Base-by-base conservation (phyloP, 1,140 invertebrate genomes). In the Zophobas morio region DNA sequence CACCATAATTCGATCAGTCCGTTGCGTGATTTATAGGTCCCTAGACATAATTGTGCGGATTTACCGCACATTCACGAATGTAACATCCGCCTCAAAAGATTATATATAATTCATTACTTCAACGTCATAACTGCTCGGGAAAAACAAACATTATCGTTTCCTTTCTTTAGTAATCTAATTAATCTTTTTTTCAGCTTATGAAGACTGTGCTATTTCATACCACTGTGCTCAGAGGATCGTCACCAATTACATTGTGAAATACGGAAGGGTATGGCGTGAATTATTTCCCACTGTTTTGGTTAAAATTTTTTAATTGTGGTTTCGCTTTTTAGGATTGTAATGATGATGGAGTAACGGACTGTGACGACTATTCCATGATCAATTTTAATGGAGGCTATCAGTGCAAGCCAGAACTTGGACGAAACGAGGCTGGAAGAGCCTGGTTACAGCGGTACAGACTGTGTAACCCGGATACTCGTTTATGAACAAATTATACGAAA, bases 281-380 rank as follows among this genome's bases (percentile, higher is more conserved):
- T 20, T 20, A 20, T 20, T 20, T 20, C 20, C 20, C 20, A 20
- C 20, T 20, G 20, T 20, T 20, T 20, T 20, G 20, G 20, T 20
- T 20, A 20, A 20, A 20, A 20, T 20, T 20, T 20, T 20, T 33
- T 20, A 57, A 39, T 20, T 39, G n/a, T 8, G 33, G 6, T 56
- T 57, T 56, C 3, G 5, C 1, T 33, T 70, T 75, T 37, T 6
- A 89, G 88, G 91, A 92, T 83, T 92, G 90, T 82, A 91, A 92
- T 80, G 82, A 80, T 0, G 90, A 91, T 81, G 90, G 90, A 1
- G 84, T 87, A 1, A 90, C 92, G 0, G 86, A 91, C 79, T 93
- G 92, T 79, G 88, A 87, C 66, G 92, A 93, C 83, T 92, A 88
- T 83, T 90, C 90, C 78, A 87, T 90, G 84, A 91, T 92, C 73